Evolutionary conservation across 1,140 invertebrate genomes (phyloP).

Genomic region (Pogonomyrmex californicus): DNA sequence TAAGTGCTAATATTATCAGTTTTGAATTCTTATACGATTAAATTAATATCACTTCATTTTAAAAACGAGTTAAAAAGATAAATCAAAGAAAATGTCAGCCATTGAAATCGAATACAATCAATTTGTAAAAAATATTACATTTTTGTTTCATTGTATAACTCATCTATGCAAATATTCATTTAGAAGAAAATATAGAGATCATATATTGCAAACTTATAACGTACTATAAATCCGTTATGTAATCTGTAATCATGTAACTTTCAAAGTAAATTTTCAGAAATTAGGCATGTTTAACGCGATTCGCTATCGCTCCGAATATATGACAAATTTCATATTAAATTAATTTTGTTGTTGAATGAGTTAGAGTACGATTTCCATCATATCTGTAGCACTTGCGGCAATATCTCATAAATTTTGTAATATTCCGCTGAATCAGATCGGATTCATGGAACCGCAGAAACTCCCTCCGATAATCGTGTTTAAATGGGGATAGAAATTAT

Average conservation of each 20-base stretch:
- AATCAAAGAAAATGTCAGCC: background rate
- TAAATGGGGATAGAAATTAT: conserved; percentile 34
- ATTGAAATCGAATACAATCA: background rate
- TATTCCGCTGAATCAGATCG: background rate
- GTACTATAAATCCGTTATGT: too few species aligned
- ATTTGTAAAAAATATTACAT: background rate
- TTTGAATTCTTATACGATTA: too few species aligned
- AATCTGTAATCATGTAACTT: background rate
- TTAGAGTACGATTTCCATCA: conserved; percentile 3
- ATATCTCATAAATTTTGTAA: conserved; percentile 36
- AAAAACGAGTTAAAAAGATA: background rate
- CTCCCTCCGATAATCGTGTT: conserved; percentile 13
- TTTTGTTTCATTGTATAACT: background rate
- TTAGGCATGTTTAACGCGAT: background rate
- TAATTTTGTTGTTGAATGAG: conserved; percentile 13
- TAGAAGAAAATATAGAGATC: background rate
- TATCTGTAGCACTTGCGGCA: conserved; percentile 1
- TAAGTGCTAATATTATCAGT: too few species aligned
- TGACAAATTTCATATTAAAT: background rate
- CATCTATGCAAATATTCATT: conserved; percentile 2
- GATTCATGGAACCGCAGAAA: background rate
- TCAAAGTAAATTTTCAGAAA: background rate
- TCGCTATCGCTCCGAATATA: background rate
- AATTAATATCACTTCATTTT: too few species aligned
- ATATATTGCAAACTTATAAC: background rate